These are phyloP conservation scores for Peromyscus polionotus DNA, from an alignment of 2,113 vertebrate species.

Conservation along the genomic window DNA sequence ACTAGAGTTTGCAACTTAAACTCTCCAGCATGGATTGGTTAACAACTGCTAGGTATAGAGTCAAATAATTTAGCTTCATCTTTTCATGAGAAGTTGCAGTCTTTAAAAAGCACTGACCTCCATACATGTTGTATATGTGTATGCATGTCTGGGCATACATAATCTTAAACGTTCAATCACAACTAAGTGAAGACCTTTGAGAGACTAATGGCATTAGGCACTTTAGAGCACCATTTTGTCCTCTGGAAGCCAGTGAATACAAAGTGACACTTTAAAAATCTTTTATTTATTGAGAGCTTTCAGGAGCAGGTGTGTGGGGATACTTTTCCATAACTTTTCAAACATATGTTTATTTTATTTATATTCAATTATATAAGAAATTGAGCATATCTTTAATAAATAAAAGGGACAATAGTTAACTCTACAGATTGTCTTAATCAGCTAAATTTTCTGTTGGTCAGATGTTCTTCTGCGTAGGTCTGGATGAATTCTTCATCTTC, in stretches of 20 bases:
- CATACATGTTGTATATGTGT: neutral
- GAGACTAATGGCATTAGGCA: slow-evolving; percentile 5
- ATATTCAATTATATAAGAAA: neutral
- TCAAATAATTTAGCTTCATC: neutral
- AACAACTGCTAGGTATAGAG: neutral
- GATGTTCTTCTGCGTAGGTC: neutral
- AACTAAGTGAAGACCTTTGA: neutral
- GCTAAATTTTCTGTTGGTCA: neutral
- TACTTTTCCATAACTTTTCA: slow-evolving; percentile 15
- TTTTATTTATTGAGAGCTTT: slow-evolving; percentile 10
- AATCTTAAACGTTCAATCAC: neutral
- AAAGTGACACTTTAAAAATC: neutral
- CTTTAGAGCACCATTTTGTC: neutral
- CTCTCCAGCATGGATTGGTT: neutral
- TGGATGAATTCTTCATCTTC: neutral
- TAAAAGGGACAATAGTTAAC: neutral
- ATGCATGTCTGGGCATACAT: neutral
- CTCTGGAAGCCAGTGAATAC: neutral
- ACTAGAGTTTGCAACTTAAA: slow-evolving; percentile 27
- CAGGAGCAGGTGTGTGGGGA: neutral
- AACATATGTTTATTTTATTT: neutral
- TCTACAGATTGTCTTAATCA: neutral
- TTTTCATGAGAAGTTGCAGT: neutral
- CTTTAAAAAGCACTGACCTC: neutral
- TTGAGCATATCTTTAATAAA: slow-evolving; percentile 3